A percentile compares a stretch with the other conserved stretches of the same genome.
Conservation (phyloP, 2,888 invertebrate species). For the Tenthredo distinguenda region DNA sequence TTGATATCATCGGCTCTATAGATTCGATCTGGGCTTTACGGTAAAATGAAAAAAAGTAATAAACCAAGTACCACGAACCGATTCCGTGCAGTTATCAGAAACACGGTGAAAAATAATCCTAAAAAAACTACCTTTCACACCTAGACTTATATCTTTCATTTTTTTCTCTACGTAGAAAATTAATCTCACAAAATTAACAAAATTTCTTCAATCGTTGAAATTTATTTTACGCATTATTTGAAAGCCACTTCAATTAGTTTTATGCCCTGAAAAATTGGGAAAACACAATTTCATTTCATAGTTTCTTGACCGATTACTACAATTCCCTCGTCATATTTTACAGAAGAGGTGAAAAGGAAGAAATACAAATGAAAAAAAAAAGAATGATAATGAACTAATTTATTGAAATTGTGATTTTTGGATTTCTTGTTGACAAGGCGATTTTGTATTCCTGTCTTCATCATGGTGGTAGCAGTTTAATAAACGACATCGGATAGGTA, state of each 20-base stretch:
- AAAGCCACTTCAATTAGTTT: not conserved
- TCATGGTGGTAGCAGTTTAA: not conserved
- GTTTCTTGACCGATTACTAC: not conserved
- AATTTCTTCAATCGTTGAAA: not conserved
- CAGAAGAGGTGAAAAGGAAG: not conserved
- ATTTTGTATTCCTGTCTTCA: not conserved
- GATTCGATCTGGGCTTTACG: not conserved
- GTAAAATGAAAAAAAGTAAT: not conserved
- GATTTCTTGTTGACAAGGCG: not conserved
- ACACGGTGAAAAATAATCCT: not conserved
- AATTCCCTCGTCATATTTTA: not conserved
- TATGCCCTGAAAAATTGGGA: not conserved
- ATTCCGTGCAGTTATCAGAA: not conserved
- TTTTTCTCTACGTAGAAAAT: not conserved
- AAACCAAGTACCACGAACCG: not conserved
- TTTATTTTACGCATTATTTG: not conserved
- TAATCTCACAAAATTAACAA: not conserved
- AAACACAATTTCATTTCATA: not conserved
- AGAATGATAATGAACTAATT: not conserved
- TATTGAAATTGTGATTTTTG: not conserved
- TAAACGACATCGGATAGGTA: not conserved
- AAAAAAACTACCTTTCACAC: not conserved
- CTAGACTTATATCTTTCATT: not conserved
- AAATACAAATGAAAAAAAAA: not conserved
- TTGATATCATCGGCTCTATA: not conserved